Evolutionary conservation across 1,140 invertebrate species (phyloP).

Genomic region (Musca vetustissima): DNA sequence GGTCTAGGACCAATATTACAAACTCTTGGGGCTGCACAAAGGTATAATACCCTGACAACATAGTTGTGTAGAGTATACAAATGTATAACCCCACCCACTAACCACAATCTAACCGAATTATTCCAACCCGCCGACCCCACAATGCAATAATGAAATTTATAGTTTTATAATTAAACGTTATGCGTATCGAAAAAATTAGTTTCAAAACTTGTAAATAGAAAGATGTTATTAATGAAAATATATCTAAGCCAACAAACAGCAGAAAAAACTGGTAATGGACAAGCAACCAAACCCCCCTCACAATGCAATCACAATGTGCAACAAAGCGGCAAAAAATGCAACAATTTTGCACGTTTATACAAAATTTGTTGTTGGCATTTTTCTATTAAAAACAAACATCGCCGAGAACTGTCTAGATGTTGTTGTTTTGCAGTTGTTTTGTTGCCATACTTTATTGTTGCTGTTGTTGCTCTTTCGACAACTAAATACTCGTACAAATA

Average conservation of each 20-base stretch:
- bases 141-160: too few relatives aligned
- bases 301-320: not conserved
- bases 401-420: too few relatives aligned
- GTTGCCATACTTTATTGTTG: too few relatives aligned
- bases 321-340: constrained; percentile 19
- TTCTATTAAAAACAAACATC: not conserved
- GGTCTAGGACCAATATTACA: too few relatives aligned
- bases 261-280: not conserved
- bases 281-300: not conserved
- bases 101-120: too few relatives aligned
- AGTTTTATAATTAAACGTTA: constrained; percentile 4
- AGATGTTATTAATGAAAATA: not conserved
- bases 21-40: too few relatives aligned
- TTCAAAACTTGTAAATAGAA: not conserved
- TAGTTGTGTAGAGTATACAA: too few relatives aligned
- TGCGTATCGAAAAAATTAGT: constrained; percentile 7
- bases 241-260: not conserved
- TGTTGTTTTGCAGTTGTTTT: too few relatives aligned
- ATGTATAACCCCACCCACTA: too few relatives aligned
- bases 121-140: too few relatives aligned
- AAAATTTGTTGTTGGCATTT: not conserved
- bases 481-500: constrained; percentile 12
- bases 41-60: too few relatives aligned
- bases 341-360: constrained; percentile 1
- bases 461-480: not conserved